Base-by-base conservation (phyloP, 1,140 invertebrate genomes). In the Zophobas atratus region DNA sequence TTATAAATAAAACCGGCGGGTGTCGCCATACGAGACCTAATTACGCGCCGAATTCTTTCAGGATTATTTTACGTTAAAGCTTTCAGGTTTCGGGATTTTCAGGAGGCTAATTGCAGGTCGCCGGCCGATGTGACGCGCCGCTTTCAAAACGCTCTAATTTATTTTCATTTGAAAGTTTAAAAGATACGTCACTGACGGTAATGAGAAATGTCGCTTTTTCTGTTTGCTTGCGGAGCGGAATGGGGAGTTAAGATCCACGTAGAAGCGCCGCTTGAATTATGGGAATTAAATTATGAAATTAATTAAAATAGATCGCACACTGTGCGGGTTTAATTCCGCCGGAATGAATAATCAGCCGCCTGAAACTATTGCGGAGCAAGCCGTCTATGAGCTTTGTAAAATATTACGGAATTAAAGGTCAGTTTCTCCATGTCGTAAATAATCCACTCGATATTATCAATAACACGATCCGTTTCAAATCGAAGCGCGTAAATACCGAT, bases 231-330 rank as follows among this genome's bases (percentile, higher is more conserved):
- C n/a, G 34, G 6, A 34, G 20, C 35, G 35, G 33, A 41, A 41
- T 41, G 38, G 20, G 20, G n/a, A 51, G 6, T 4, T 51, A 4
- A 6, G 49, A 2, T 20, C 6, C 6, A 5, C 57, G n/a, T n/a
- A 39, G 41, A 63, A 1, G n/a, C 36, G n/a, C 1, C 6, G 6
- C 36, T 6, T 43, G 60, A 67, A 43, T 46, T 67, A 67, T 67
- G 39, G 39, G 60, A 67, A 67, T 67, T 67, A 67, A 67, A 43
- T 67, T 67, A 67, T 67, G 39, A 67, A 41, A 67, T 67, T 67
- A 67, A 67, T 67, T 67, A 43, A 67, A 43, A 8, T 60, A 57
- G 35, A 57, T 57, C 36, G 55, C 55, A 57, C 55, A 35, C 51
- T 57, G 55, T 57, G 39, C 56, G 36, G 56, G 38, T 36, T 60